These are phyloP conservation scores for Diplosoma virens DNA, from an alignment of 23 tunicate genomes.

Conservation along the genomic window DNA sequence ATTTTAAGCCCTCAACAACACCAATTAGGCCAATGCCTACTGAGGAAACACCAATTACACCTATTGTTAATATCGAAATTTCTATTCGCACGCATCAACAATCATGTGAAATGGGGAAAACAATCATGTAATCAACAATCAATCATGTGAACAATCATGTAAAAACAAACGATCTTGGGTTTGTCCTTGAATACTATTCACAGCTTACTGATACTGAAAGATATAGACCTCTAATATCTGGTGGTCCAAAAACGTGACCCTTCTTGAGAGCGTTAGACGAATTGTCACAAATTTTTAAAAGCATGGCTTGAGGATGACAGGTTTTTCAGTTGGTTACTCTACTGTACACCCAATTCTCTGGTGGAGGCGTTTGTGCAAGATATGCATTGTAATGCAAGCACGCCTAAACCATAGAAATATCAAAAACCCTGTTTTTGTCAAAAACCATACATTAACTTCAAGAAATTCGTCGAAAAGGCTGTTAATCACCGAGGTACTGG, in stretches of 20 bases:
- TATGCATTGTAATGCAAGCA: neutral
- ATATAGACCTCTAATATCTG: neutral
- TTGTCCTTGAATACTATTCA: neutral
- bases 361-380: neutral
- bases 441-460: neutral
- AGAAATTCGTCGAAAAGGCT: neutral
- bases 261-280: neutral
- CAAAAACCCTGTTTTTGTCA: neutral
- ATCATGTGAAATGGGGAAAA: neutral
- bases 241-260: neutral
- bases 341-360: neutral
- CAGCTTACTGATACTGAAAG: neutral
- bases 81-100: no score
- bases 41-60: neutral
- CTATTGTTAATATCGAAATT: neutral
- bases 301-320: neutral
- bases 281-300: conserved; percentile 1
- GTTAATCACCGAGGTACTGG: neutral
- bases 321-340: neutral
- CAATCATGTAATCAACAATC: no score
- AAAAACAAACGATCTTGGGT: neutral
- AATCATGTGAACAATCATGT: no score
- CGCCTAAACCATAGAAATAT: neutral
- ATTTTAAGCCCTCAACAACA: neutral
- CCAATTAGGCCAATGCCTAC: neutral